Evolutionary conservation across 1,140 invertebrate genomes (phyloP).

Genomic region (Adelges cooleyi): DNA sequence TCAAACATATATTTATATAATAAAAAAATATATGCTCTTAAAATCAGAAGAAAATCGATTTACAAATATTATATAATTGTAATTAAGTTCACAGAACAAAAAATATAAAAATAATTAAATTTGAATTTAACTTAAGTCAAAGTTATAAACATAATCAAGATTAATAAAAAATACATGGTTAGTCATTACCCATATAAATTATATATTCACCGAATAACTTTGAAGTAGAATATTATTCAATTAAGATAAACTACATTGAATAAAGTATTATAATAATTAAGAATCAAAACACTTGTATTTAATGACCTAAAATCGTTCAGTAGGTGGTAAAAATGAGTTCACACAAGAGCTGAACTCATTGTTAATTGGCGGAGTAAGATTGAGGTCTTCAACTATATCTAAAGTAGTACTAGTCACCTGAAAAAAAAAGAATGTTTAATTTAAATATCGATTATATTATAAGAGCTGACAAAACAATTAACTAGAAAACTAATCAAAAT

Average conservation of each 20-base stretch:
- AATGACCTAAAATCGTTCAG: background rate
- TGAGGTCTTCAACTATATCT: background rate
- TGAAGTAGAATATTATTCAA: background rate
- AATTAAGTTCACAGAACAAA: background rate
- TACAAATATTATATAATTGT: background rate
- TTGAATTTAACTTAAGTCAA: too few relatives aligned
- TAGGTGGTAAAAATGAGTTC: background rate
- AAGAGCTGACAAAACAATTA: too few relatives aligned
- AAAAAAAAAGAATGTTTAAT: background rate
- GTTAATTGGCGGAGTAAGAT: slow-evolving; percentile 10
- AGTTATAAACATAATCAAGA: background rate
- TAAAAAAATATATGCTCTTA: too few relatives aligned
- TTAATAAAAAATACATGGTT: background rate
- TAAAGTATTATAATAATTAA: background rate
- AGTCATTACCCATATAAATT: background rate
- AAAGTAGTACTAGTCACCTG: background rate
- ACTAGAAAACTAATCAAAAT: too few relatives aligned
- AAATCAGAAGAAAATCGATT: too few relatives aligned
- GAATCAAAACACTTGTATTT: background rate
- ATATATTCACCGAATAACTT: background rate
- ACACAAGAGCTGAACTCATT: background rate
- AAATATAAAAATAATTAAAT: background rate
- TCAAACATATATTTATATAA: too few relatives aligned
- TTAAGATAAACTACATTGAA: background rate
- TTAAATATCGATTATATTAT: too few relatives aligned